phyloP scores from a whole-genome alignment of 2,888 invertebrate species.

The Rhagonycha lutea region DNA sequence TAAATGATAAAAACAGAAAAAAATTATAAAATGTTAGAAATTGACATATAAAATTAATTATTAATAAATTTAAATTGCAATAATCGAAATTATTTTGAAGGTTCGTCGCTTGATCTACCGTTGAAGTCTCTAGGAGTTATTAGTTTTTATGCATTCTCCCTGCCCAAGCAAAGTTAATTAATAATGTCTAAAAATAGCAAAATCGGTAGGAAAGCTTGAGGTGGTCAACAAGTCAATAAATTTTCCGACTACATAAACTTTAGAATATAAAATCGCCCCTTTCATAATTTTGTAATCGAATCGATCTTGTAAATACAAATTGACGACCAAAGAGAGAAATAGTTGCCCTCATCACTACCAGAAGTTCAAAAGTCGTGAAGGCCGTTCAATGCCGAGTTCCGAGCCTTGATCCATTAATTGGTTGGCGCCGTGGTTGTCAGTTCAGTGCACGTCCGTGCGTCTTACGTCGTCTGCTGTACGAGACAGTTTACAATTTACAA shows the following conservation, averaged over 20 bases:
- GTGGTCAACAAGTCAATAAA: not conserved
- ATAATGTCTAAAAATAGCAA: not conserved
- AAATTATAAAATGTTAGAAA: not conserved
- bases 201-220: not conserved
- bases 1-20: not conserved
- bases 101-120: not conserved
- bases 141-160: not conserved
- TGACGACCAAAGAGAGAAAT: not conserved
- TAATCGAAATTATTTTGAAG: not conserved
- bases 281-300: not conserved
- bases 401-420: slow-evolving; percentile 34
- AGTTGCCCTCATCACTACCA: slow-evolving; percentile 18
- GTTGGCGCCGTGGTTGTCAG: slow-evolving; percentile 31
- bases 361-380: slow-evolving; percentile 36
- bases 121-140: not conserved
- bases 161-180: not conserved
- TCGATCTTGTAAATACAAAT: not conserved
- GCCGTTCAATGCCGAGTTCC: slow-evolving; percentile 38
- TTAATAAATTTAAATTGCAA: not conserved
- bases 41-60: not conserved
- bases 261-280: not conserved
- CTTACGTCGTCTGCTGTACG: slow-evolving; percentile 8
- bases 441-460: slow-evolving; percentile 21
- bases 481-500: slow-evolving; percentile 21
- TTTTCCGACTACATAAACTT: not conserved